Conservation (phyloP, 1,140 invertebrate genomes). For the Bactericera cockerelli region DNA sequence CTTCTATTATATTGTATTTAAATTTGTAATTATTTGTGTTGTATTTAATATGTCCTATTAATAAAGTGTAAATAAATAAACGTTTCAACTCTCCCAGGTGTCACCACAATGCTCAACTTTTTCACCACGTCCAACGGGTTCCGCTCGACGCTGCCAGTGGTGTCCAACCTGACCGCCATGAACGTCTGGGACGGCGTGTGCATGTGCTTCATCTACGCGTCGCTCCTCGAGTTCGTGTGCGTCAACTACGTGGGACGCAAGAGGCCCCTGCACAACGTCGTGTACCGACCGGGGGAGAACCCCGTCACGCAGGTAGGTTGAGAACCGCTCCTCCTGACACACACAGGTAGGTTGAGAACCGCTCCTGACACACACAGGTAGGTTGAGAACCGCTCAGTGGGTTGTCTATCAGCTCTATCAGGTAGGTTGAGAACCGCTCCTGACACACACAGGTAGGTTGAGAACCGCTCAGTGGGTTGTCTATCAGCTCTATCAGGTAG, state of each 20-base stretch:
- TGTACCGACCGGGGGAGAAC: slow-evolving; percentile 75
- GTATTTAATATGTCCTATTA: no score
- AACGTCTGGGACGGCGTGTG: slow-evolving; percentile 92
- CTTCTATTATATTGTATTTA: no score
- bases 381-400: no score
- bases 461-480: slow-evolving; percentile 8
- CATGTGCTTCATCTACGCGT: slow-evolving; percentile 93
- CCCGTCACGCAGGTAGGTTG: slow-evolving; percentile 70
- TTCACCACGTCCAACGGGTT: slow-evolving; percentile 87
- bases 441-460: not conserved
- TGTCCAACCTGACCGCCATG: slow-evolving; percentile 86
- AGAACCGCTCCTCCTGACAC: no score
- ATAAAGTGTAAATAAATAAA: no score
- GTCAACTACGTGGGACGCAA: slow-evolving; percentile 91
- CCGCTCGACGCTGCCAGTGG: slow-evolving; percentile 75
- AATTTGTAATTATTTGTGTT: no score
- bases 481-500: no score
- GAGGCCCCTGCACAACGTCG: slow-evolving; percentile 69
- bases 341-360: no score
- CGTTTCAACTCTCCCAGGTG: slow-evolving; percentile 52
- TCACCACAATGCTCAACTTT: slow-evolving; percentile 95
- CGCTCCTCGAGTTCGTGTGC: slow-evolving; percentile 80
- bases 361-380: no score
- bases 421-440: no score
- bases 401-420: no score